Evolutionary conservation across 2,888 invertebrate genomes (phyloP), one percentile per base, ranked within the genome.

Genomic region (Steromphala cineraria): DNA sequence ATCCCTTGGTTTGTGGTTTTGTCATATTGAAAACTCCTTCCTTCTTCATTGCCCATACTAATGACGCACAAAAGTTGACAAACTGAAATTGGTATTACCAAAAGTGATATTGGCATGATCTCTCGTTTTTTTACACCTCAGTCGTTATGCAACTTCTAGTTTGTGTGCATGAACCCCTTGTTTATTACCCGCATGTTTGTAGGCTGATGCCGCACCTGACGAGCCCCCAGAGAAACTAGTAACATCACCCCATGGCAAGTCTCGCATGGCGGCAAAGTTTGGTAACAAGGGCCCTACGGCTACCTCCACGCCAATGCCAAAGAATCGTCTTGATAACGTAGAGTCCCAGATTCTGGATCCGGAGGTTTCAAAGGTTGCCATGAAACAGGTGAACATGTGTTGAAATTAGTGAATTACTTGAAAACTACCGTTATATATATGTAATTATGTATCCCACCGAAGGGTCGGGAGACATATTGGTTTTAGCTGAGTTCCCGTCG

Each of bases 281-380:
- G 84, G 87, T 5, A 78, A 56, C 7, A 21, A 76, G 5, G 87
- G 84, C 1, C 91, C 91, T 10, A 82, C 88, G 8, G 90, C 90
- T n/a, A 89, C 90, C 8, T 91, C 91, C 24, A 91, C 91, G 31
- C 91, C 91, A 1, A 86, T 90, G 87, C 85, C 87, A 24, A 85
- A 85, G 46, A 78, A 82, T 13, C 81, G 53, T 21, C 8, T 78
- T 8, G 21, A 40, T 21, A 67, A 78, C 10, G 77, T 83, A n/a
- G 82, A 85, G 46, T 53, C 31, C n/a, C 82, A 83, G 75, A 77
- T 82, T 40, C 67, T 81, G 28, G 67, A 75, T 13, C 4, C 77
- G 17, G 78, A 74, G 10, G n/a, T 40, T n/a, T 79, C 80, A 55
- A 3, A 28, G 15, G 75, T 75, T 7, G 75, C 24, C 15, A 52